phyloP scores from a whole-genome alignment of 2,797 vertebrate species.

The Catostomus latipinnis region DNA sequence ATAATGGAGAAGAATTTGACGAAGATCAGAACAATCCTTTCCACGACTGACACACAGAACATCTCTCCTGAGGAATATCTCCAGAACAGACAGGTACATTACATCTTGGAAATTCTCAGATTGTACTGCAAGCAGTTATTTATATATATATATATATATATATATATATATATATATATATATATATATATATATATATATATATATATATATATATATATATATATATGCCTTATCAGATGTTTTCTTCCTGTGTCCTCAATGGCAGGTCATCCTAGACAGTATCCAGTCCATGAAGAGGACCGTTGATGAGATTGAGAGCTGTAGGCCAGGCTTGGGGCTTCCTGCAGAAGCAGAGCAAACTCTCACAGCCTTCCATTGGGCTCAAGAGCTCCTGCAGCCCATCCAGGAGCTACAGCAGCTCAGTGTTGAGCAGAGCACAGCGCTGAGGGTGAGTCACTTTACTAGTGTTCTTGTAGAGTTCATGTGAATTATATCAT shows the following conservation, averaged over 20 bases:
- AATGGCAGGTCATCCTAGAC: conserved; percentile 85
- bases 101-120: neutral
- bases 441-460: conserved; percentile 79
- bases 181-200: no score
- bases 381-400: conserved; percentile 76
- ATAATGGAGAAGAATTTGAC: conserved; percentile 83
- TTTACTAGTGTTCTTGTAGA: neutral
- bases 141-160: no score
- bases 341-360: conserved; percentile 75
- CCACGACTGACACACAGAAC: conserved; percentile 80
- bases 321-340: conserved; percentile 75
- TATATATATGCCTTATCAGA: no score
- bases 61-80: conserved; percentile 84
- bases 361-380: conserved; percentile 82
- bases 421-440: conserved; percentile 79
- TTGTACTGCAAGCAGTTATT: neutral
- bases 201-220: no score
- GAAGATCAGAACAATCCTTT: conserved; percentile 87
- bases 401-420: conserved; percentile 82
- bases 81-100: conserved; percentile 83
- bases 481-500: no score
- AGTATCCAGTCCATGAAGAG: conserved; percentile 85
- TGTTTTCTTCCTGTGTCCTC: neutral
- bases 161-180: no score
- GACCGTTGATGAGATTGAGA: conserved; percentile 81